phyloP scores from a whole-genome alignment of 2,113 vertebrate species.

The Pomatostomus ruficeps region DNA sequence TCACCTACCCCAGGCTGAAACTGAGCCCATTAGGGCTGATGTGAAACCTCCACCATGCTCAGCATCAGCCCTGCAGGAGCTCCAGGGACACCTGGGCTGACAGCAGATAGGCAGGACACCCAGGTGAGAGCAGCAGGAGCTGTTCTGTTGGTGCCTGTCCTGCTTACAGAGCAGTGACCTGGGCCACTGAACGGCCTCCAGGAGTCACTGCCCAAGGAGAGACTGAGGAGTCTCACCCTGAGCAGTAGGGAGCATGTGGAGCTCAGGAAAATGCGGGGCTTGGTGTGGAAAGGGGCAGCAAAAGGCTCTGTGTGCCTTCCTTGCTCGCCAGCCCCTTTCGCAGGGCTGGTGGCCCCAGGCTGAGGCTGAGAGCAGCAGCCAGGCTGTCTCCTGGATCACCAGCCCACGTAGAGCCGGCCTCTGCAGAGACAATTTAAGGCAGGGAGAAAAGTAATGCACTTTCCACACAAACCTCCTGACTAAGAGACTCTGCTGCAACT shows the following conservation, averaged over 20 bases:
- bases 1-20: not conserved
- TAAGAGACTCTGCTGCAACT: not conserved
- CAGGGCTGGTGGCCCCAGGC: not conserved
- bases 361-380: not conserved
- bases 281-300: not conserved
- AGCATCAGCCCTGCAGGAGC: not conserved
- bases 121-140: not conserved
- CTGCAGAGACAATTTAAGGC: not conserved
- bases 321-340: not conserved
- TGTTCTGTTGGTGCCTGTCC: no score
- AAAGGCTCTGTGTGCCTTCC: not conserved
- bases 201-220: not conserved
- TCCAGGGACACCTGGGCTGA: not conserved
- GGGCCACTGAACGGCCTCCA: not conserved
- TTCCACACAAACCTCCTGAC: not conserved
- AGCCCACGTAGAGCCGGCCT: rapidly evolving
- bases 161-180: not conserved
- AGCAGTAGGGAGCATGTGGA: rapidly evolving
- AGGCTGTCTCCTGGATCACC: not conserved
- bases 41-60: rapidly evolving
- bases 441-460: not conserved
- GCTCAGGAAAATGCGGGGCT: not conserved
- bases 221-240: rapidly evolving
- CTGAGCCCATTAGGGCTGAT: not conserved
- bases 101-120: rapidly evolving